Base-by-base conservation (phyloP, 2,113 vertebrate species). In the Archilochus colubris region DNA sequence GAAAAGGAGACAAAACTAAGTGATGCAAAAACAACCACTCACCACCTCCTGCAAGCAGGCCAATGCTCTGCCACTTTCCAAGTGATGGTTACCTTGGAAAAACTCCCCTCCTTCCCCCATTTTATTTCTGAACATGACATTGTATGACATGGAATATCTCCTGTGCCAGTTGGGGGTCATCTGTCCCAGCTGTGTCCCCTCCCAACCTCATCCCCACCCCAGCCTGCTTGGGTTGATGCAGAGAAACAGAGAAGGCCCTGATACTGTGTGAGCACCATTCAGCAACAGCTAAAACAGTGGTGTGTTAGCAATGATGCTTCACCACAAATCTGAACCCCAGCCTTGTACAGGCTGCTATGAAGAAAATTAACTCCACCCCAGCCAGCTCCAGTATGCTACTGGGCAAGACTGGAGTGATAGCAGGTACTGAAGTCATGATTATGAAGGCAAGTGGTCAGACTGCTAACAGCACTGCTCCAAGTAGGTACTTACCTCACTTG, bases 391-490 rank as follows among this genome's bases (percentile, higher is more conserved):
- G 30, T 15, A 30, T 2, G 8, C 13, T 76, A 38, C 66, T 50
- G 33, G 38, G 28, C 18, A 88, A 48, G 43, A 68, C 28, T 1
- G 2, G 48, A 64, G 38, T 0, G 0, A 28, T 33, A 55, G 33
- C 4, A 40, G 22, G 14, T 25, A 10, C 38, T 40, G 61, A 86
- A 66, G 46, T 67, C 50, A 74, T 13, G n/a, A 53, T 16, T 15
- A 72, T 7, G 40, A 66, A 91, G 64, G 64, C 17, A 63, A 85
- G 46, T 3, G 21, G 40, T 44, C n/a, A n/a, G 33, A 24, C 13
- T 79, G 53, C 30, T n/a, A 27, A 57, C 23, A 77, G 43, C 12
- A 69, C 75, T 93, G 27, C 55, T 83, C 27, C 23, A 54, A n/a
- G 24, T 33, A 23, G 17, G 10, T 54, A 13, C 51, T 83, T 33